Evolutionary conservation across 1,140 invertebrate species (phyloP).

Genomic region (Harlomillsia oculata): DNA sequence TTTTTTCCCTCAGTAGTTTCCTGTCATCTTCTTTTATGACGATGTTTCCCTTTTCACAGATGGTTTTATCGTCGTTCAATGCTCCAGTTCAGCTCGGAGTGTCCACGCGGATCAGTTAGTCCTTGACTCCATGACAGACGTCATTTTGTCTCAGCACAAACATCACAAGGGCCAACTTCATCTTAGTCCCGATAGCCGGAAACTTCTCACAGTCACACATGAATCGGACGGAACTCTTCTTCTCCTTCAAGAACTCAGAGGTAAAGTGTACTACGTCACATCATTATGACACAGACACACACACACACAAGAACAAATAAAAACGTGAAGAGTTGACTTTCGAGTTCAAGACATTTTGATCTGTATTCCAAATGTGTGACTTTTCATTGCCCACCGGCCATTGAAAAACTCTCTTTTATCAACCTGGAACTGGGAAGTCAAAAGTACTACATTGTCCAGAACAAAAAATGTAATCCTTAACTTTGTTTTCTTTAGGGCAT

Average conservation of each 20-base stretch:
- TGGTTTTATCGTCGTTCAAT: slow-evolving; percentile 62
- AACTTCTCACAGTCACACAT: slow-evolving; percentile 58
- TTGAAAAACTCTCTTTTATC: no score
- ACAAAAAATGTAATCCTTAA: slow-evolving; percentile 12
- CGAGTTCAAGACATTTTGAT: no score
- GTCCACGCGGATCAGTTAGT: slow-evolving; percentile 57
- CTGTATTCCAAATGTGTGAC: no score
- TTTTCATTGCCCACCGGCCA: no score
- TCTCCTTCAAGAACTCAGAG: slow-evolving; percentile 58
- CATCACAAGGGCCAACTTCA: slow-evolving; percentile 54
- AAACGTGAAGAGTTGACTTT: no score
- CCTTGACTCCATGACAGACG: slow-evolving; percentile 66
- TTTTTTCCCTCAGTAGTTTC: background rate
- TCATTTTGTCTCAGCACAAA: slow-evolving; percentile 54
- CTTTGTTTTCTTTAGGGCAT: slow-evolving; percentile 49
- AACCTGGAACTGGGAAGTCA: no score
- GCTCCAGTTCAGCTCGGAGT: slow-evolving; percentile 54
- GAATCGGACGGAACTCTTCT: slow-evolving; percentile 52
- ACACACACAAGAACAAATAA: no score
- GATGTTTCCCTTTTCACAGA: slow-evolving; percentile 48
- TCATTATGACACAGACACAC: no score
- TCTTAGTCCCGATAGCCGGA: slow-evolving; percentile 61
- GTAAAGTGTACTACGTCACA: no score
- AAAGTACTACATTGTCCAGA: no score
- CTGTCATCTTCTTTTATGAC: background rate